phyloP scores from a whole-genome alignment of 2,888 invertebrate genomes.

The Amblyteles armatorius region DNA sequence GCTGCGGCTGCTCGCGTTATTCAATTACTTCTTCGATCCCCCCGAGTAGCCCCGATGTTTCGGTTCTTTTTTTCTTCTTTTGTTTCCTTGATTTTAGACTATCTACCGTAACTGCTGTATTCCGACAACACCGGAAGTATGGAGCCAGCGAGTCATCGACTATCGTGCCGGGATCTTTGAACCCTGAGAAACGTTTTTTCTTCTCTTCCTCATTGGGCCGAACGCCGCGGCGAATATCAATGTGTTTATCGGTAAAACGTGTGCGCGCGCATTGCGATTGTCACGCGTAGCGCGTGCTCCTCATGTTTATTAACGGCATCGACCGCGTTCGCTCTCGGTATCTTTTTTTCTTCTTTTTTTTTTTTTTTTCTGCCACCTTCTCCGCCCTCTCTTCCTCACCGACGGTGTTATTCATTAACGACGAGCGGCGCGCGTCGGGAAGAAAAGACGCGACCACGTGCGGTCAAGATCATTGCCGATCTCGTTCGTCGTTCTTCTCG shows the following conservation, averaged over 20 bases:
- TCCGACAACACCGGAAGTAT: neutral
- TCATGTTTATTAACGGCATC: constrained; percentile 58
- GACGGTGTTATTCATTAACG: neutral
- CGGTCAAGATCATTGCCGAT: constrained; percentile 66
- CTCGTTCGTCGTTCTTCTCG: constrained; percentile 33
- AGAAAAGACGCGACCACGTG: constrained; percentile 18
- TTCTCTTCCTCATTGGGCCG: neutral
- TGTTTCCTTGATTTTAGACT: no score
- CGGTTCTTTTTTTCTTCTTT: no score
- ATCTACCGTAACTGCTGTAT: no score
- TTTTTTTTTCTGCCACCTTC: neutral
- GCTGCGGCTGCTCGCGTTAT: neutral
- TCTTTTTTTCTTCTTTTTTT: constrained; percentile 31
- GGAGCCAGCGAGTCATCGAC: neutral
- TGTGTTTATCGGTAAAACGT: neutral
- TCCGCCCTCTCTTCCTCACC: neutral
- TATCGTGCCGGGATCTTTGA: neutral
- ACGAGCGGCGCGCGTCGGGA: neutral
- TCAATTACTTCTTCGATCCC: neutral
- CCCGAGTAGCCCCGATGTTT: neutral
- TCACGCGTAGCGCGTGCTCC: constrained; percentile 26
- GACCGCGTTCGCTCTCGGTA: constrained; percentile 24
- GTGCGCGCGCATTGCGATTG: constrained; percentile 16
- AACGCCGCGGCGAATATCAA: neutral
- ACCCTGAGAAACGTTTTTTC: neutral